Conservation (phyloP, 2,797 vertebrate species). For the Buphagus erythrorhynchus region DNA sequence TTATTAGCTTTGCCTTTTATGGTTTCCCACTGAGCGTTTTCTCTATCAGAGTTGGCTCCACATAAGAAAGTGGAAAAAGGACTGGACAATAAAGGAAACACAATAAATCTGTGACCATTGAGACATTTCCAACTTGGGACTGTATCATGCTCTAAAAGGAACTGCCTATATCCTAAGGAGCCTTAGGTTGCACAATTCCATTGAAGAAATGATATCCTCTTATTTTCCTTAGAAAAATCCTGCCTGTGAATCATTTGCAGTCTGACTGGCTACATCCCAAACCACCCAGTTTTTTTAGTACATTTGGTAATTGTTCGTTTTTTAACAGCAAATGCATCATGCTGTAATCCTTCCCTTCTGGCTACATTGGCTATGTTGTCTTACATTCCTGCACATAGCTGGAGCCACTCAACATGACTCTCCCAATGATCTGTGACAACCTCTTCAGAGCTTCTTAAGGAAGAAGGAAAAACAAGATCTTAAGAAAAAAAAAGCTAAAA, state of each 20-base stretch:
- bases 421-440: not conserved
- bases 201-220: slow-evolving; percentile 45
- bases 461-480: slow-evolving; percentile 4
- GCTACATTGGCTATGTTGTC: slow-evolving; percentile 1
- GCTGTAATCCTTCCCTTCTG: slow-evolving; percentile 58
- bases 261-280: slow-evolving; percentile 46
- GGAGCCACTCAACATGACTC: slow-evolving; percentile 11
- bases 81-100: not conserved
- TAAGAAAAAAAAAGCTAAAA: not conserved
- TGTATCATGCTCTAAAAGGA: slow-evolving; percentile 6
- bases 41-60: not conserved
- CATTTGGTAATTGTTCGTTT: slow-evolving; percentile 56
- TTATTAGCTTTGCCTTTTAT: slow-evolving; percentile 9
- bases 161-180: slow-evolving; percentile 25
- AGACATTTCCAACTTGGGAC: not conserved
- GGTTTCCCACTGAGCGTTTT: not conserved
- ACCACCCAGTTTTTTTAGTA: slow-evolving; percentile 50
- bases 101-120: not conserved
- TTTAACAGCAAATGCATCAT: slow-evolving; percentile 60
- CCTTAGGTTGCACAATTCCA: slow-evolving; percentile 50
- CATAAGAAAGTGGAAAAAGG: slow-evolving; percentile 1
- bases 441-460: slow-evolving; percentile 29
- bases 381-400: slow-evolving; percentile 49
- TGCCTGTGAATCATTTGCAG: slow-evolving; percentile 60
- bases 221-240: slow-evolving; percentile 51